phyloP scores from a whole-genome alignment of 92 coral and sea anemone species.

The Montipora capitata region DNA sequence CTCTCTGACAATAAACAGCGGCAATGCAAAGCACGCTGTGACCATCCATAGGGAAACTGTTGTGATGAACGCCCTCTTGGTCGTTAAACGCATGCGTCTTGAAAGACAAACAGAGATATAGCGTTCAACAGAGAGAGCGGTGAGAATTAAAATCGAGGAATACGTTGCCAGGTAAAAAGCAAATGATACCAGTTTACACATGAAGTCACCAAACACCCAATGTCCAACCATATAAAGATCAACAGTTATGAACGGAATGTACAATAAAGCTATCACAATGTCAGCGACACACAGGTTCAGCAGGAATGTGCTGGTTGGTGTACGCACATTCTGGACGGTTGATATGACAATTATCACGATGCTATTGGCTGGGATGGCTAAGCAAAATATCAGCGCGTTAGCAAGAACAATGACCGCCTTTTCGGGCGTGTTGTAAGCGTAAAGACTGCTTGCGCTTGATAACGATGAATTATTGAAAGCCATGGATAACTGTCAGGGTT shows the following conservation, averaged over 20 bases:
- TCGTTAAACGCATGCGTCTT: constrained; percentile 53
- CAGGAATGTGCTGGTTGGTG: constrained; percentile 85
- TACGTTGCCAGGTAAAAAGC: constrained; percentile 75
- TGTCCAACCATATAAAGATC: constrained; percentile 61
- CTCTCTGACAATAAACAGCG: constrained; percentile 65
- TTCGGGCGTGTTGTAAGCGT: constrained; percentile 41
- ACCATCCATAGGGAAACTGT: constrained; percentile 71
- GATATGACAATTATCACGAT: constrained; percentile 80
- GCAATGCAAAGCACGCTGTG: constrained; percentile 67
- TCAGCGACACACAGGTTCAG: constrained; percentile 87
- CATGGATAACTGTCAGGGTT: background rate
- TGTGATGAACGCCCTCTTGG: constrained; percentile 48
- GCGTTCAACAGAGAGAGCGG: constrained; percentile 85
- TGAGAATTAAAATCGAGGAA: constrained; percentile 80
- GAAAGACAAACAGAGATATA: constrained; percentile 82
- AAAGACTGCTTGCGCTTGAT: background rate
- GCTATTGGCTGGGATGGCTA: constrained; percentile 83
- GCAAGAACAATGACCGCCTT: constrained; percentile 58
- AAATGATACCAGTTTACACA: constrained; percentile 81
- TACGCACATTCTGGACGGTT: constrained; percentile 83
- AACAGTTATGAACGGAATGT: constrained; percentile 84
- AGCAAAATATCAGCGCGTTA: constrained; percentile 61
- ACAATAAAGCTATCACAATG: constrained; percentile 78
- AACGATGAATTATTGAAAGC: constrained; percentile 34
- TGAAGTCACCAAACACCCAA: constrained; percentile 85